Conservation (phyloP, 2,888 invertebrate species). For the Lordiphosa andalusiaca region DNA sequence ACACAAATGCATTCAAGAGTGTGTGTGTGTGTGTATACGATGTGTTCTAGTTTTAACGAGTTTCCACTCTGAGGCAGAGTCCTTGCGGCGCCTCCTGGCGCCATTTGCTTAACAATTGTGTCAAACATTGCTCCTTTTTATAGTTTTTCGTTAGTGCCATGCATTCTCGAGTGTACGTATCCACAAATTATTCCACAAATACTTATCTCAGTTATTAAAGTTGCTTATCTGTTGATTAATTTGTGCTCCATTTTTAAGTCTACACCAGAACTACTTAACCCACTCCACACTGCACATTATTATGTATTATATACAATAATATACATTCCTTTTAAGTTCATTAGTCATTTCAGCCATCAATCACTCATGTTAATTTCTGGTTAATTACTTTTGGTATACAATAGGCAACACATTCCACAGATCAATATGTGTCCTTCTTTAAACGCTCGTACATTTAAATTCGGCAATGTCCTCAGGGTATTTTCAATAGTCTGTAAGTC, state of each 20-base stretch:
- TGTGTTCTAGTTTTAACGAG: slow-evolving; percentile 69
- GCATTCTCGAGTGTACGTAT: too few relatives aligned
- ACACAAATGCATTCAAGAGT: slow-evolving; percentile 21
- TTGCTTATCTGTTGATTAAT: slow-evolving; percentile 20
- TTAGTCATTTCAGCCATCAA: slow-evolving; percentile 49
- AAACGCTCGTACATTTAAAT: slow-evolving; percentile 3
- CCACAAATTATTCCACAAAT: too few relatives aligned
- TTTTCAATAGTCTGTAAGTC: slow-evolving; percentile 58
- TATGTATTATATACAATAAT: not conserved
- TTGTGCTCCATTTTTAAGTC: slow-evolving; percentile 27
- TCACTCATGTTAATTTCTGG: slow-evolving; percentile 37
- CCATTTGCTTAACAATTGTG: slow-evolving; percentile 46
- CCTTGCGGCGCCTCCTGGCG: slow-evolving; percentile 66
- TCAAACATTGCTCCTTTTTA: slow-evolving; percentile 8
- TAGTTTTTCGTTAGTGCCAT: slow-evolving; percentile 6
- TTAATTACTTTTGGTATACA: slow-evolving; percentile 50
- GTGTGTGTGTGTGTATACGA: too few relatives aligned
- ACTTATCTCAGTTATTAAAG: too few relatives aligned
- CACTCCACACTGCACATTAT: slow-evolving; percentile 4
- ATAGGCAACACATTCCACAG: slow-evolving; percentile 19
- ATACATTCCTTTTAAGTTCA: slow-evolving; percentile 20
- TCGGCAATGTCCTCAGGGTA: slow-evolving; percentile 25
- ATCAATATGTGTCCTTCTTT: slow-evolving; percentile 12
- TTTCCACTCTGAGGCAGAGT: slow-evolving; percentile 58
- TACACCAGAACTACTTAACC: slow-evolving; percentile 15